phyloP scores from a whole-genome alignment of 2,888 invertebrate genomes.

The Ethmia dodecea region DNA sequence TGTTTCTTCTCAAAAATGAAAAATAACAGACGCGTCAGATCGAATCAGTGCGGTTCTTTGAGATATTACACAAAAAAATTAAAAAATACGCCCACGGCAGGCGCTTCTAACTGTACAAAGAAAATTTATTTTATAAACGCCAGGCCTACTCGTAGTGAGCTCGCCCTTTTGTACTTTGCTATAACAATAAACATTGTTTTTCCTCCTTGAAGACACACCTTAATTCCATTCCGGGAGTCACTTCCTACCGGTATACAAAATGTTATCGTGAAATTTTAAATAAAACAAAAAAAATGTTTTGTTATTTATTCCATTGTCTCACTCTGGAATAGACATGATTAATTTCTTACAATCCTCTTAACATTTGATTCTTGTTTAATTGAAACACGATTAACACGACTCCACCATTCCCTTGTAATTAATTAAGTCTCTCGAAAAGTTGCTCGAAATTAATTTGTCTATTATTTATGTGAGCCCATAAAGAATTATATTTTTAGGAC shows the following conservation, averaged over 20 bases:
- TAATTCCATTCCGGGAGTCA: neutral
- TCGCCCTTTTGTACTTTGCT: slow-evolving; percentile 38
- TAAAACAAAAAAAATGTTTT: too few relatives aligned
- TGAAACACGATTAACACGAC: too few relatives aligned
- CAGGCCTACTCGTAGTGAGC: slow-evolving; percentile 29
- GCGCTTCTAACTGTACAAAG: slow-evolving; percentile 35
- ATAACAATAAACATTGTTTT: slow-evolving; percentile 47
- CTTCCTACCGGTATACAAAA: neutral
- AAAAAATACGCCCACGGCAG: slow-evolving; percentile 36
- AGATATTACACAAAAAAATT: slow-evolving; percentile 44
- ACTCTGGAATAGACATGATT: too few relatives aligned
- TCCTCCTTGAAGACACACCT: slow-evolving; percentile 30
- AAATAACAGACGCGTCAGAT: slow-evolving; percentile 6
- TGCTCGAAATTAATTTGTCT: neutral
- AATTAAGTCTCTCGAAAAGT: too few relatives aligned
- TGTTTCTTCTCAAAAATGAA: neutral
- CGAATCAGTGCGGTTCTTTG: slow-evolving; percentile 37
- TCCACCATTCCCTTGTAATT: too few relatives aligned
- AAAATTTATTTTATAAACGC: slow-evolving; percentile 55
- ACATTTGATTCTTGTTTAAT: too few relatives aligned
- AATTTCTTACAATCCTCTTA: too few relatives aligned
- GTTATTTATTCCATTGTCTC: too few relatives aligned
- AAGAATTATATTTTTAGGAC: slow-evolving; percentile 14
- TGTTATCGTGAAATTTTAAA: too few relatives aligned
- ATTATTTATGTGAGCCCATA: neutral